Evolutionary conservation across 2,888 invertebrate genomes (phyloP).

Genomic region (Timema cristinae): DNA sequence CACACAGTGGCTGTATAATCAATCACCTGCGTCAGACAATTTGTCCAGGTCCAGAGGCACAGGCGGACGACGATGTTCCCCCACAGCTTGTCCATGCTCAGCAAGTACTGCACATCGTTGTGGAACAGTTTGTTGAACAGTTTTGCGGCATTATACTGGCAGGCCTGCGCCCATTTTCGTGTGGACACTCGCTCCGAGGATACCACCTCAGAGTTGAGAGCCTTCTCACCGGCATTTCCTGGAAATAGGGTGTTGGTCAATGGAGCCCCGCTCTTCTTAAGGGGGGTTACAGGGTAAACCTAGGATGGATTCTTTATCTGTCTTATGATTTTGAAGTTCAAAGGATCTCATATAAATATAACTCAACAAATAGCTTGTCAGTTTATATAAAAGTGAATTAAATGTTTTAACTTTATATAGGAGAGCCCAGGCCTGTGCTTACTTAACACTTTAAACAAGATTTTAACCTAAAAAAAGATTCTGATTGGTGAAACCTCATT

Average conservation of each 20-base stretch:
- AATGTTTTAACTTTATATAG: no score
- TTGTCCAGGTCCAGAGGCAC: slow-evolving; percentile 56
- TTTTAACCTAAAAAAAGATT: no score
- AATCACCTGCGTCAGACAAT: slow-evolving; percentile 30
- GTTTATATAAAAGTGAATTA: no score
- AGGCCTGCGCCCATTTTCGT: slow-evolving; percentile 81
- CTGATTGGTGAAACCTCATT: no score
- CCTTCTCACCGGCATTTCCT: slow-evolving; percentile 54
- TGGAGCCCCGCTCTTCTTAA: no score
- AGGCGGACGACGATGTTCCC: slow-evolving; percentile 77
- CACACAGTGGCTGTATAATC: not conserved
- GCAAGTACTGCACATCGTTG: slow-evolving; percentile 90
- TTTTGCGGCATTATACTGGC: slow-evolving; percentile 76
- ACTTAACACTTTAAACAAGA: no score
- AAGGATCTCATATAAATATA: no score
- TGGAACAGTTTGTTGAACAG: slow-evolving; percentile 90
- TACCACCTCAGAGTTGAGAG: slow-evolving; percentile 52
- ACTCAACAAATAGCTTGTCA: no score
- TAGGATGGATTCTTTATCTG: no score
- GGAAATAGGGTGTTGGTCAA: not conserved
- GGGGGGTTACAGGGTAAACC: no score
- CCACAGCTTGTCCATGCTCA: slow-evolving; percentile 96
- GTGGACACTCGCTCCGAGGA: slow-evolving; percentile 65
- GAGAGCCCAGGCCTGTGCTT: no score
- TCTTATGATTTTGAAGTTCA: no score